Evolutionary conservation across 2,797 vertebrate genomes (phyloP), one percentile per base, ranked within the genome.

Genomic region (Meriones psammophilus): DNA sequence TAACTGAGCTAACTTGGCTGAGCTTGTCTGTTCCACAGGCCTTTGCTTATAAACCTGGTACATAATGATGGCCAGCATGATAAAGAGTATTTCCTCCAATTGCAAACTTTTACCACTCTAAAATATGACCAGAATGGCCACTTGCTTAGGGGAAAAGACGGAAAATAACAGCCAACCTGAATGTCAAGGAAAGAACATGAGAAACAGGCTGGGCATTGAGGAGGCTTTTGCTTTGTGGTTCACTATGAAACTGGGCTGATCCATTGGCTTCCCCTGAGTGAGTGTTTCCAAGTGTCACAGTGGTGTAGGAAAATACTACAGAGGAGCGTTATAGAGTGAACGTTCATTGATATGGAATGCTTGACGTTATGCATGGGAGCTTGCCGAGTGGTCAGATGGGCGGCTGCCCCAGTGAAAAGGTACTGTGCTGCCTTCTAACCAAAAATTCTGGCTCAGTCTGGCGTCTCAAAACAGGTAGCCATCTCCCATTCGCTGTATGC

Each of bases 91-190:
- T 93, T 60, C 30, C 68, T 88, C 64, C 78, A 85, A 56, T 42
- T 69, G 68, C 68, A 73, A 73, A 62, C 56, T 64, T 77, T 58
- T 42, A 54, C 36, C 22, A 56, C n/a, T 33, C 87, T 93, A 64
- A 89, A 84, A 80, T 91, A 69, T 9, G 79, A 22, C 39, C 87
- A 30, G 46, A 58, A 28, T 78, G 80, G 24, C 33, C 42, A 33
- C n/a, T 91, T 95, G 58, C 5, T 73, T 91, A 69, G 66, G 81
- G 74, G 74, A 78, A 78, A 88, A 62, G 33, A 56, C 88, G 88
- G 96, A 96, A 96, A 97, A 77, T 87, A 95, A 80, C 17, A 76
- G 74, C 54, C 62, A 60, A 26, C 18, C 15, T 33, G 62, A 71
- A 30, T 17, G 42, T 83, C 62, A 71, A 64, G 56, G 73, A 78